Conservation (phyloP, 1,140 invertebrate genomes). For the Neodiprion fabricii region DNA sequence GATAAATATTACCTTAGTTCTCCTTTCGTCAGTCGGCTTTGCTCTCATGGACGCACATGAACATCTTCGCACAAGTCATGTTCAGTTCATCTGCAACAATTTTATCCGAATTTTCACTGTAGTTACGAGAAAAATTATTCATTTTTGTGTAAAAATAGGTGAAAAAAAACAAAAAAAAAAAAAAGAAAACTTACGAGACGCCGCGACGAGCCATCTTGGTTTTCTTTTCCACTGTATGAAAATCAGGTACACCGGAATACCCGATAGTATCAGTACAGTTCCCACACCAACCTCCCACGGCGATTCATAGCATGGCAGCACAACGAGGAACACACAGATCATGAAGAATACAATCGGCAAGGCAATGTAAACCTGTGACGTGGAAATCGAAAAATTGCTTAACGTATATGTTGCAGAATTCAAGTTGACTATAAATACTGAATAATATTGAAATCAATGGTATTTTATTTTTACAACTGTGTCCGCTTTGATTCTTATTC, state of each 20-base stretch:
- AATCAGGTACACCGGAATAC: constrained; percentile 89
- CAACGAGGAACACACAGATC: constrained; percentile 83
- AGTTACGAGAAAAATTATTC: constrained; percentile 18
- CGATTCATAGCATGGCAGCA: constrained; percentile 79
- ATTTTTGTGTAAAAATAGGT: constrained; percentile 19
- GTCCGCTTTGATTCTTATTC: too few species aligned
- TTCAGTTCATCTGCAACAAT: constrained; percentile 67
- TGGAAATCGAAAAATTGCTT: background rate
- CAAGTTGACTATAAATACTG: background rate
- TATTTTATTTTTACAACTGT: too few species aligned
- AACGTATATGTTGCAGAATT: too few species aligned
- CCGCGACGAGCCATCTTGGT: constrained; percentile 57
- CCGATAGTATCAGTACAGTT: constrained; percentile 81
- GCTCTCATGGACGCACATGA: constrained; percentile 75
- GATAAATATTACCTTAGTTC: background rate
- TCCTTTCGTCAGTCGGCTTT: constrained; percentile 37
- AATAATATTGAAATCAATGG: constrained; percentile 6
- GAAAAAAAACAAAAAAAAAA: background rate
- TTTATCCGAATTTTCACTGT: constrained; percentile 10
- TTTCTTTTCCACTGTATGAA: constrained; percentile 89
- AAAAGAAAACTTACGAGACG: background rate
- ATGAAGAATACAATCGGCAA: constrained; percentile 86
- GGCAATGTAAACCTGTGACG: constrained; percentile 67
- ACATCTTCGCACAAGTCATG: constrained; percentile 74
- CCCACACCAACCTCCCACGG: constrained; percentile 86